These are phyloP conservation scores for Orycteropus afer DNA, from an alignment of 2,113 vertebrate genomes.

Conservation along the genomic window DNA sequence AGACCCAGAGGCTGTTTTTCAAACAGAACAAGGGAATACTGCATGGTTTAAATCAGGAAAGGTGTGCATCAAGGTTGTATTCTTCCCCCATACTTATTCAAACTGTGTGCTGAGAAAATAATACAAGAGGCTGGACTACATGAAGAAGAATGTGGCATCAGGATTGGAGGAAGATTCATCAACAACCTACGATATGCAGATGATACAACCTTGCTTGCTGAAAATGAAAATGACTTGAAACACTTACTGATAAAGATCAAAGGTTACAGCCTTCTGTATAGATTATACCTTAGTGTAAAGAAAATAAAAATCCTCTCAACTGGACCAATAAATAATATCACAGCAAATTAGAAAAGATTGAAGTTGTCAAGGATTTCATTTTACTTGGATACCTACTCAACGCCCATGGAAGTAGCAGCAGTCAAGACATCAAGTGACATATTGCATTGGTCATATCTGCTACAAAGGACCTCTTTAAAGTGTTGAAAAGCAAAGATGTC, in stretches of 20 bases:
- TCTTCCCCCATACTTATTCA: too few species aligned
- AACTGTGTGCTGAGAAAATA: neutral
- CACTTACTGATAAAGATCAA: neutral
- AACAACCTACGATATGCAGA: too few species aligned
- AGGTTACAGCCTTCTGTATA: neutral
- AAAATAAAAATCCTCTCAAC: neutral
- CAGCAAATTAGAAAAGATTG: neutral
- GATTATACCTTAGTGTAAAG: neutral
- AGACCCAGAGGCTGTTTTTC: too few species aligned
- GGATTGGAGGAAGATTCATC: too few species aligned
- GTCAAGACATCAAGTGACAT: neutral
- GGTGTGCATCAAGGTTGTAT: too few species aligned
- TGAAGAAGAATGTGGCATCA: neutral
- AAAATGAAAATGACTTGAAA: too few species aligned
- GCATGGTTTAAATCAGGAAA: too few species aligned
- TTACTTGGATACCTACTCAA: neutral
- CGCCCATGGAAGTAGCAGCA: neutral
- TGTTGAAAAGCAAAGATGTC: too few species aligned
- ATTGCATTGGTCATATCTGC: too few species aligned
- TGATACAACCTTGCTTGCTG: too few species aligned
- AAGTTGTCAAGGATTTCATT: neutral
- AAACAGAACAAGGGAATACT: too few species aligned
- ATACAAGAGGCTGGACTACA: neutral
- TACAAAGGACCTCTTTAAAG: neutral
- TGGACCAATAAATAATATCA: neutral